Evolutionary conservation across 1,140 invertebrate species (phyloP), one percentile per base, ranked within the genome.

Genomic region (Bombus confusus): DNA sequence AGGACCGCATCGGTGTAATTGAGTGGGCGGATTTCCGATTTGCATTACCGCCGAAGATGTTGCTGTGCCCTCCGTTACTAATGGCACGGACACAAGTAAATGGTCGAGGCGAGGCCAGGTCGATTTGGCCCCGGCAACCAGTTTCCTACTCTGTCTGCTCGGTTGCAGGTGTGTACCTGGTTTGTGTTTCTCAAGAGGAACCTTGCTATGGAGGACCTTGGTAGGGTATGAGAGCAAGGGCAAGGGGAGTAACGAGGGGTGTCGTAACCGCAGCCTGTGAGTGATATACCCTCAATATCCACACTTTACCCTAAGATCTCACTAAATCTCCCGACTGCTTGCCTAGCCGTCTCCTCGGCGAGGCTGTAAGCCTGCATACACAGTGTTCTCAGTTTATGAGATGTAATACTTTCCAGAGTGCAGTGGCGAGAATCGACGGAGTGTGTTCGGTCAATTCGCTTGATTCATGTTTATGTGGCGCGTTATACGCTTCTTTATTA

Each of bases 201-300:
- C 47, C 82, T 4, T 13, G 66, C 31, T 10, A 18, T 10, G 31
- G 0, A 25, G 18, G n/a, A 34, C 31, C 64, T 34, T 80, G 52
- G 31, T 57, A 25, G 43, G 69, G 62, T 12, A 28, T 68, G 74
- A 28, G 52, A 6, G 25, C 18, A 25, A 37, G 43, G 25, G 31
- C 41, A 59, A n/a, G 64, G 31, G 59, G 57, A 28, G 76, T 31
- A 77, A 77, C 80, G 34, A 57, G 83, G 52, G 87, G 69, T 85
- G 77, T 64, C 84, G 82, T 82, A 90, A 91, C 93, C 93, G 83
- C 93, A 92, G 66, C 86, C 88, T 86, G 91, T 94, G 93, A 94
- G 92, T 93, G 92, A 94, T 94, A 93, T 93, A 92, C 92, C 93
- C 93, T 93, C 93, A 93, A 94, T 94, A 93, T 93, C 92, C 90